Percentiles rank a stretch among this genome's conserved stretches.
phyloP scores from a whole-genome alignment of 2,113 vertebrate genomes.

The Meles meles region DNA sequence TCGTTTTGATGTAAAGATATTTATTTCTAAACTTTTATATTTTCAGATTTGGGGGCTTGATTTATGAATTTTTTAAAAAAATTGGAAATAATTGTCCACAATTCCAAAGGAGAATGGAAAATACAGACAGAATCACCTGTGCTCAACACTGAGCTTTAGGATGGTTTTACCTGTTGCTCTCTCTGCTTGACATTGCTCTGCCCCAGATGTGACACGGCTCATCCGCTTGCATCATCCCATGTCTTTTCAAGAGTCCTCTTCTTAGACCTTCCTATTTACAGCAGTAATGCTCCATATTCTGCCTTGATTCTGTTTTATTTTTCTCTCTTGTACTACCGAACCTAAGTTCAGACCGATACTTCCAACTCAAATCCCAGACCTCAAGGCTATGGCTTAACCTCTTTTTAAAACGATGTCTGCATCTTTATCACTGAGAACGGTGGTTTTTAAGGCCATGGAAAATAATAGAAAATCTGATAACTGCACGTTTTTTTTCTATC shows the following conservation, averaged over 20 bases:
- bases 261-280: background rate
- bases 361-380: background rate
- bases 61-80: background rate
- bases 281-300: background rate
- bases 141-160: background rate
- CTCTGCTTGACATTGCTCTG: background rate
- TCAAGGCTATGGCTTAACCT: background rate
- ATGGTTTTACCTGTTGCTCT: background rate
- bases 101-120: background rate
- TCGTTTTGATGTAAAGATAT: background rate
- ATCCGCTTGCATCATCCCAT: background rate
- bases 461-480: background rate
- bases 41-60: background rate
- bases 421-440: background rate
- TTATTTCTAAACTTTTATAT: background rate
- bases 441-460: background rate
- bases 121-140: background rate
- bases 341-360: background rate
- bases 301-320: background rate
- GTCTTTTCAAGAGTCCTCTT: background rate
- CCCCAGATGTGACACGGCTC: rapidly evolving
- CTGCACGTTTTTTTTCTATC: background rate
- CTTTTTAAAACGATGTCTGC: background rate
- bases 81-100: background rate
- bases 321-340: background rate